These are phyloP conservation scores for Epirrhoe alternata DNA, from an alignment of 2,888 invertebrate species.

Conservation along the genomic window DNA sequence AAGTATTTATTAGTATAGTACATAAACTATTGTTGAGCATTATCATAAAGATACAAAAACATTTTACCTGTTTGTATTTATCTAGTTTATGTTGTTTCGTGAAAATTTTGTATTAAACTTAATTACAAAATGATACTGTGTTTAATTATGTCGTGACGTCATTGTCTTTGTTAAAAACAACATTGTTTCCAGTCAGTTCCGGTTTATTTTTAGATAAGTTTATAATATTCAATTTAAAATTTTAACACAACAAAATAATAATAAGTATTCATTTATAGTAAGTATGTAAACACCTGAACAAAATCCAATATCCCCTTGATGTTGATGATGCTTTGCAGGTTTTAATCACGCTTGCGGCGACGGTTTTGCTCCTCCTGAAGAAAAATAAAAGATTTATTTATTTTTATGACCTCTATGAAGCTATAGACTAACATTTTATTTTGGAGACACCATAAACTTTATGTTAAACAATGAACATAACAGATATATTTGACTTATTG, in stretches of 20 bases:
- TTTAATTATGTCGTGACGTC: neutral
- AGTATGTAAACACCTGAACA: conserved; percentile 30
- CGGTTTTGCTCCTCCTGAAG: conserved; percentile 80
- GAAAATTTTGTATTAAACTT: neutral
- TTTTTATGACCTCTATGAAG: neutral
- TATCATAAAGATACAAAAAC: too few species aligned
- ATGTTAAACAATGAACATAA: too few species aligned
- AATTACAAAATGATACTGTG: neutral
- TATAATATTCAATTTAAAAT: conserved; percentile 26
- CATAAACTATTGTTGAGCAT: too few species aligned
- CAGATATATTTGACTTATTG: too few species aligned
- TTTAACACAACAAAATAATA: conserved; percentile 34
- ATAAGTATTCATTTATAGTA: conserved; percentile 19
- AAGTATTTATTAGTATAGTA: too few species aligned
- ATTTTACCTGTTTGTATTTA: neutral
- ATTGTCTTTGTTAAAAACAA: conserved; percentile 30
- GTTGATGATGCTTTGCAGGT: conserved; percentile 11
- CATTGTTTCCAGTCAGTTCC: conserved; percentile 46
- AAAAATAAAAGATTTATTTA: neutral
- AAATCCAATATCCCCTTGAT: conserved; percentile 29
- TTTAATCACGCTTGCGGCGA: conserved; percentile 81
- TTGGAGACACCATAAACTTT: too few species aligned
- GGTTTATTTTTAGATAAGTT: conserved; percentile 40
- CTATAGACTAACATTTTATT: too few species aligned
- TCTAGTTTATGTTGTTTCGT: neutral